Base-by-base conservation (phyloP, 2,888 invertebrate species). In the Stenolophus ochropezus region DNA sequence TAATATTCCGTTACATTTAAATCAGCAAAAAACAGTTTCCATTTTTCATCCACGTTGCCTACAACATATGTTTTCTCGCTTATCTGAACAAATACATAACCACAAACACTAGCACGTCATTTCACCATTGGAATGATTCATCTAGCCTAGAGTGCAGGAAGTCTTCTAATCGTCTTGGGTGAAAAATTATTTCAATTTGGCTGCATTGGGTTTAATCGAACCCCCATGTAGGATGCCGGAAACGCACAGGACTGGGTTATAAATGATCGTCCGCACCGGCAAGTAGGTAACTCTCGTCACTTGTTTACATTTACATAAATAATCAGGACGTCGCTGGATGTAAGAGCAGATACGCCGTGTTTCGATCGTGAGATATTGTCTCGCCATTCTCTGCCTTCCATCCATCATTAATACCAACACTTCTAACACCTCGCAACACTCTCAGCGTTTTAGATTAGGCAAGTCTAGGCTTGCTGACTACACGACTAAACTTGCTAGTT, bases 331-430 rank as follows among this genome's bases (percentile, higher is more conserved):
- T 77, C 61, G 65, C 65, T 69, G 65, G 65, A 69, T 69, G 65
- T 33, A 42, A 77, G 47, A 77, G 27, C 58, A 58, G 47, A 61
- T 58, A 69, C 51, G 61, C 49, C 23, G 49, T 73, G 73, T 73
- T 51, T 20, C 27, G 78, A 79, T 79, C 47, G 47, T 69, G 69
- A 42, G 79, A 79, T 79, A 79, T 79, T 79, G 79, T 79, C 79
- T 49, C 23, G 53, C 27, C 27, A 27, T 79, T 79, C 79, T 27
- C 27, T 69, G 25, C 27, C 71, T 69, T 69, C 33, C 65, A 69
- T 69, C 65, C 65, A 69, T 69, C 49, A 78, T 69, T 33, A 69
- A 69, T 33, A 69, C 65, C 33, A 69, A 33, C 65, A 33, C 65
- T 4, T 33, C 65, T 33, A 69, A 69, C 33, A 69, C 65, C 65